Conservation (phyloP, 2,113 vertebrate species). For the Anoura caudifer region DNA sequence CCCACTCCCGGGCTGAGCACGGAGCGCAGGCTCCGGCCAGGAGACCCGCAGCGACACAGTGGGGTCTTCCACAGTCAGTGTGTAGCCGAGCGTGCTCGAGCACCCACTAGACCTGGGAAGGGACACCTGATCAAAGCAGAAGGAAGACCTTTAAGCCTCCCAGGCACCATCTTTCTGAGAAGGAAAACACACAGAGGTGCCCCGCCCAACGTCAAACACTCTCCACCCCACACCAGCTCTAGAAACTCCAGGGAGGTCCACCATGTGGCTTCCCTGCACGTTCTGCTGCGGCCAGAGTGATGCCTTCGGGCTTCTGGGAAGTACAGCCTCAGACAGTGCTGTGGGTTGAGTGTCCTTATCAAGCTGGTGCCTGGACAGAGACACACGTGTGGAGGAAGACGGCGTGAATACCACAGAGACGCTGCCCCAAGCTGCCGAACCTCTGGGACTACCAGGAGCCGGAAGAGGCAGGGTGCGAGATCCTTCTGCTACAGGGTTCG, state of each 20-base stretch:
- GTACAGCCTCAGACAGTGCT: neutral
- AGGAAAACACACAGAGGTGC: neutral
- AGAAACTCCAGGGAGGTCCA: neutral
- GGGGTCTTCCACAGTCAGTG: neutral
- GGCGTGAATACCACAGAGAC: fast-evolving
- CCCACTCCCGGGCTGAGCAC: fast-evolving
- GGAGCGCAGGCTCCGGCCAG: neutral
- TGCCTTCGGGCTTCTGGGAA: neutral
- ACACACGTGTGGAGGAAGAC: fast-evolving
- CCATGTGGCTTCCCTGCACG: neutral
- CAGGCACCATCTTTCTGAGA: neutral
- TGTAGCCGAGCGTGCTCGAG: too few species aligned
- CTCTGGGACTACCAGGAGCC: neutral
- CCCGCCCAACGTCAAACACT: neutral
- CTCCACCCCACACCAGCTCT: neutral
- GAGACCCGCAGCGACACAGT: fast-evolving
- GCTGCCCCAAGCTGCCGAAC: too few species aligned
- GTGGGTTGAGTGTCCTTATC: neutral
- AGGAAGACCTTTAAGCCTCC: neutral
- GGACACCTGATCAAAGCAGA: neutral
- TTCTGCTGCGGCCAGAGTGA: neutral
- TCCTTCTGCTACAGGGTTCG: neutral
- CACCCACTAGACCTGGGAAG: neutral
- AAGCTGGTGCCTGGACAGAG: neutral
- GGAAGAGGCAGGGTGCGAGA: neutral